A percentile compares a stretch with the other conserved stretches of the same genome.
Evolutionary conservation across 2,797 vertebrate genomes (phyloP).

Genomic region (Thunnus albacares): DNA sequence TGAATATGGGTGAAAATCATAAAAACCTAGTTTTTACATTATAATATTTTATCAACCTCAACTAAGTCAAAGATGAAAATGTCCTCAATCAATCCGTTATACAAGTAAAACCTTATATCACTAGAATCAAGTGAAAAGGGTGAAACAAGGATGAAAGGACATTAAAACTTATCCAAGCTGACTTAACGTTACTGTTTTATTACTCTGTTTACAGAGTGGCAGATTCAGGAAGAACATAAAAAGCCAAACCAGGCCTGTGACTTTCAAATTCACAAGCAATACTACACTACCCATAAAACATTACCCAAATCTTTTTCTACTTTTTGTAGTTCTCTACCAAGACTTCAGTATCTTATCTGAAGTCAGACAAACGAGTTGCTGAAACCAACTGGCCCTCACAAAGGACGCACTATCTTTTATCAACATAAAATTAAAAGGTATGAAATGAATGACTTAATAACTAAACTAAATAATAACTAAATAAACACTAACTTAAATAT

Average conservation of each 20-base stretch:
- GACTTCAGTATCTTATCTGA: conserved; percentile 7
- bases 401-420: background rate
- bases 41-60: background rate
- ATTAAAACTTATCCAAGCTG: background rate
- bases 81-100: background rate
- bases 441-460: background rate
- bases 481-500: background rate
- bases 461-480: background rate
- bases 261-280: background rate
- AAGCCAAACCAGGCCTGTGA: background rate
- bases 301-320: background rate
- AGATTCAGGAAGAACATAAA: background rate
- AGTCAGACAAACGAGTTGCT: background rate
- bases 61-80: background rate
- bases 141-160: background rate
- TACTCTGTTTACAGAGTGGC: background rate
- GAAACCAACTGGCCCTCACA: background rate
- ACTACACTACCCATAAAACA: conserved; percentile 17
- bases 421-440: background rate
- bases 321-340: background rate
- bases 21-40: background rate
- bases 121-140: background rate
- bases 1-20: background rate
- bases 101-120: background rate
- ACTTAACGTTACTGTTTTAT: background rate